Evolutionary conservation across 92 coral and sea anemone genomes (phyloP), one percentile per base, ranked within the genome.

Genomic region (Epizoanthus illoricatus): DNA sequence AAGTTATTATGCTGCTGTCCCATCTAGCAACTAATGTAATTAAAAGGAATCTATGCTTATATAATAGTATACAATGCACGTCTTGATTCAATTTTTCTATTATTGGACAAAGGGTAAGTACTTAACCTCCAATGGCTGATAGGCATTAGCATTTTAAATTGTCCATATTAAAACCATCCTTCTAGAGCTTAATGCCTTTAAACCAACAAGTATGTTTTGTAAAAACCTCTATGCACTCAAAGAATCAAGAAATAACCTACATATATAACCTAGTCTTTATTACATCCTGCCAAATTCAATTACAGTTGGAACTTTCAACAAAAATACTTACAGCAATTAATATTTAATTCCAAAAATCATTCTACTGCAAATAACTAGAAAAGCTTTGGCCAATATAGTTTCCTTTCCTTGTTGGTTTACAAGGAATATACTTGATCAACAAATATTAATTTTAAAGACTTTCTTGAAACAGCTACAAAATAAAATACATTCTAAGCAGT

Each of bases 291-390:
- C 7, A 68, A 68, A 12, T 68, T 33, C 9, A 13, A 68, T 39
- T 15, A n/a, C n/a, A 68, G 20, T 36, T 68, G 45, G n/a, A 33
- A 68, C 7, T 68, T 19, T 68, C 39, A 16, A 68, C 45, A 68
- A 67, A 52, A 68, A 68, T 68, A 68, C 39, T 33, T 68, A 68
- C 73, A 33, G 11, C 43, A 65, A 33, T 24, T 23, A 65, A 65
- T 65, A 28, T 23, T 65, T 65, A 28, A 65, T 28, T 33, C 10
- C 5, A 39, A 65, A 52, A 52, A 52, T 45, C 7, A 45, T 17
- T 28, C 73, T 68, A 43, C 18, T 33, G 42, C n/a, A 18, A 67
- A 39, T 68, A 39, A 67, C 47, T 13, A 12, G 72, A 67, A 36
- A 36, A 7, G 9, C 10, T 52, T 52, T 52, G 56, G 12, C 16